Conservation (phyloP, 2,797 vertebrate species). For the Enteromius fasciolatus region DNA sequence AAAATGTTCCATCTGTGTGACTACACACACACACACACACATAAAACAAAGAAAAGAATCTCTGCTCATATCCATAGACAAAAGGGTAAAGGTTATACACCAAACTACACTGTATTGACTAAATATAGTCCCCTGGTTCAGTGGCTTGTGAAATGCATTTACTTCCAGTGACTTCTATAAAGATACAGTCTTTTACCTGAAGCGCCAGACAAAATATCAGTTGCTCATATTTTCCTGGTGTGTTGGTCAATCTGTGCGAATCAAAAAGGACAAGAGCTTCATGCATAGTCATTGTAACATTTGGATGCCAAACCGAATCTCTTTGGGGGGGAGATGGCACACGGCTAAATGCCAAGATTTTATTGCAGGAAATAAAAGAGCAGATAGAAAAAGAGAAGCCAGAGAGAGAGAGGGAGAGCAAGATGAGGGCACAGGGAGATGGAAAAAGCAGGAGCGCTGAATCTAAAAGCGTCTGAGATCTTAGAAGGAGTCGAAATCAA, state of each 20-base stretch:
- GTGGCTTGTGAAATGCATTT: constrained; percentile 70
- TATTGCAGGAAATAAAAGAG: constrained; percentile 74
- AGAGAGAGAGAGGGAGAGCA: constrained; percentile 63
- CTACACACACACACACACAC: neutral
- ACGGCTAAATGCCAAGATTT: constrained; percentile 80
- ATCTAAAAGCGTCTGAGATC: constrained; percentile 85
- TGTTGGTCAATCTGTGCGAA: constrained; percentile 60
- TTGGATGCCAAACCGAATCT: constrained; percentile 75
- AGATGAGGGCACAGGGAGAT: constrained; percentile 59
- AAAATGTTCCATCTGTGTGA: neutral
- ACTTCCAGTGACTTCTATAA: constrained; percentile 56
- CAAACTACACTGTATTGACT: constrained; percentile 64
- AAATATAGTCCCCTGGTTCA: constrained; percentile 64
- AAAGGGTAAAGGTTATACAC: constrained; percentile 57
- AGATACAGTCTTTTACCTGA: constrained; percentile 59
- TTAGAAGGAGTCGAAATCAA: constrained; percentile 88
- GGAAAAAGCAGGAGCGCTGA: constrained; percentile 65
- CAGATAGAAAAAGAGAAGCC: constrained; percentile 70
- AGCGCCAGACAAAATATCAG: constrained; percentile 67
- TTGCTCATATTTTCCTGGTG: constrained; percentile 57
- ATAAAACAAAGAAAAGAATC: neutral
- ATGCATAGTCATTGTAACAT: constrained; percentile 68
- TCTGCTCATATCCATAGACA: constrained; percentile 48
- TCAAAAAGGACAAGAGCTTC: constrained; percentile 63
- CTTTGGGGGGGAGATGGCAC: constrained; percentile 67